phyloP scores from a whole-genome alignment of 30 jellyfish, hydroid and myxozoan species.

The Aurelia sp. region DNA sequence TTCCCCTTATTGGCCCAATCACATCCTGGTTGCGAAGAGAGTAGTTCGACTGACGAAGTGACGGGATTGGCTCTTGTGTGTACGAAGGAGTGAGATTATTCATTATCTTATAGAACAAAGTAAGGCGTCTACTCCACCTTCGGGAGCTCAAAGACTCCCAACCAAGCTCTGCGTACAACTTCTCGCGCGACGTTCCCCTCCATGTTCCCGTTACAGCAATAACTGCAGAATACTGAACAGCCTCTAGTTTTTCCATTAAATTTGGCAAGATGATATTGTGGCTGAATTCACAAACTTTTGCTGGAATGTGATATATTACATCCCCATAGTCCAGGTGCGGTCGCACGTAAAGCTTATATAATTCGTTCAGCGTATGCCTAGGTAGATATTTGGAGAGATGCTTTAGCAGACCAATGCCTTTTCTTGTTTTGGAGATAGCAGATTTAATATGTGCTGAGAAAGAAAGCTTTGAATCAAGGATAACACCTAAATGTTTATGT shows the following conservation, averaged over 20 bases:
- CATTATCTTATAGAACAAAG: background rate
- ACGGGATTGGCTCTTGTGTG: conserved; percentile 35
- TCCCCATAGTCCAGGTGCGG: conserved; percentile 35
- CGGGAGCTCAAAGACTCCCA: no score
- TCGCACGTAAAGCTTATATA: conserved; percentile 26
- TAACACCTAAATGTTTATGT: conserved; percentile 69
- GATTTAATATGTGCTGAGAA: no score
- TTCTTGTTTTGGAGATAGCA: no score
- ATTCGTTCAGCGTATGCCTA: background rate
- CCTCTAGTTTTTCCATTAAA: background rate
- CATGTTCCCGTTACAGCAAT: no score
- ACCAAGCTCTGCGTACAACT: no score
- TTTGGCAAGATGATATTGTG: conserved; percentile 9
- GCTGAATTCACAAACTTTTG: conserved; percentile 30
- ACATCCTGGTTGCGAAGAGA: conserved; percentile 57
- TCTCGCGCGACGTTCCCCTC: no score
- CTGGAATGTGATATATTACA: conserved; percentile 5
- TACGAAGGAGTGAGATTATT: conserved; percentile 44
- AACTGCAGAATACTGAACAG: no score
- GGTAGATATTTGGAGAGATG: no score
- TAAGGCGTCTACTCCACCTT: no score
- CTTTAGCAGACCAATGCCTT: no score
- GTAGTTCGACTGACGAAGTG: conserved; percentile 36
- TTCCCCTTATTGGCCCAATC: conserved; percentile 41
- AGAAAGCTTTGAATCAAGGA: conserved; percentile 49